Conservation (phyloP, 1,140 invertebrate genomes). For the Drosophila micromelanica region DNA sequence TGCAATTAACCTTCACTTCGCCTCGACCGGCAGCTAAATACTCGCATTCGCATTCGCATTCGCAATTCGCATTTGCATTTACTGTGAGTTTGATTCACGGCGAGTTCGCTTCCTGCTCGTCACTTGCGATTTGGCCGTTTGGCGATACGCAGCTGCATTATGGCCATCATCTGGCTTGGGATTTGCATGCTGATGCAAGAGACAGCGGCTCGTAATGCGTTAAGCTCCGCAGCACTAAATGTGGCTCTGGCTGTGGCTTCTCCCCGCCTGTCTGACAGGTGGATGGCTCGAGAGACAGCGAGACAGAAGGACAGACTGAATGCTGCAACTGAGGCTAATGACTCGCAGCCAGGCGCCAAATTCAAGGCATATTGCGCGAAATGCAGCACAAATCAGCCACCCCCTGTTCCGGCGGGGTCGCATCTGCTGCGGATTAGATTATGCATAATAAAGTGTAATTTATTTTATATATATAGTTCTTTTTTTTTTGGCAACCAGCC, state of each 20-base stretch:
- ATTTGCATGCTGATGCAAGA: slow-evolving; percentile 43
- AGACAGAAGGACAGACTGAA: background rate
- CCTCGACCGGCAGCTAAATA: slow-evolving; percentile 12
- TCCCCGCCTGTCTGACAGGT: slow-evolving; percentile 25
- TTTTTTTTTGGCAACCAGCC: no score
- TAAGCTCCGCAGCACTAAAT: slow-evolving; percentile 16
- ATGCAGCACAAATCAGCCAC: slow-evolving; percentile 14
- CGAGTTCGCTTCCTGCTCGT: slow-evolving; percentile 32
- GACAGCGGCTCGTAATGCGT: slow-evolving; percentile 41
- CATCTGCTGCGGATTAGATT: slow-evolving; percentile 80
- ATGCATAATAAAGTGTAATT: slow-evolving; percentile 83
- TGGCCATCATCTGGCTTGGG: slow-evolving; percentile 41
- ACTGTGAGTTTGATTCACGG: slow-evolving; percentile 26
- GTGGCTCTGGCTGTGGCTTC: slow-evolving; percentile 1
- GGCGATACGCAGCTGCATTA: slow-evolving; percentile 45
- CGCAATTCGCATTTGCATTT: slow-evolving; percentile 1
- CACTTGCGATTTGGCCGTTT: slow-evolving; percentile 37
- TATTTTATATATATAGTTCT: no score
- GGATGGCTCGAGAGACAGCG: slow-evolving; percentile 14
- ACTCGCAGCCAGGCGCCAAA: slow-evolving; percentile 30
- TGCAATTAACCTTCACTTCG: slow-evolving; percentile 41
- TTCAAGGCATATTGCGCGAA: slow-evolving; percentile 39
- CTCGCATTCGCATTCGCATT: slow-evolving; percentile 3
- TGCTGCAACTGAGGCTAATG: slow-evolving; percentile 37
- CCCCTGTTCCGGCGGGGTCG: slow-evolving; percentile 33